Base-by-base conservation (phyloP, 2,888 invertebrate genomes). In the Subacronicta megacephala region DNA sequence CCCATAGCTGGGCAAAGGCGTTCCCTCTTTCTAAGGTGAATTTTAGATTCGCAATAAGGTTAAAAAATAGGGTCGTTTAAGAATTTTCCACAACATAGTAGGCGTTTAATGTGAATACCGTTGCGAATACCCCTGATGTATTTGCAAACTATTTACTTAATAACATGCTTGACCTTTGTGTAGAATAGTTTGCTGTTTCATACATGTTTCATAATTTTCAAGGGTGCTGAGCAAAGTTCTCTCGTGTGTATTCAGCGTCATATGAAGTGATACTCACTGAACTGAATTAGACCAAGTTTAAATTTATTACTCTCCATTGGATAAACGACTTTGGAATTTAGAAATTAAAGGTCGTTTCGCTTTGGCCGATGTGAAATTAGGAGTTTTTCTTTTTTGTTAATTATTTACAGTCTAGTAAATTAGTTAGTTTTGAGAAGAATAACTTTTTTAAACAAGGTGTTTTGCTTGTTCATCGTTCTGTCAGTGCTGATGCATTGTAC, bases 261-360 rank as follows among this genome's bases (percentile, higher is more conserved):
- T 60, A 61, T 70, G 60, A 52, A 77, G 65, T 53, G 64, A 31
- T 43, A 29, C 42, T 54, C 62, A 61, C 64, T 62, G n/a, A 29
- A 12, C n/a, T 69, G 44, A 65, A 46, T 52, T 58, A 55, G 12
- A 42, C 65, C 53, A 47, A 68, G 45, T 69, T 73, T 35, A 62
- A 72, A 71, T 79, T 73, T 80, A 77, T 75, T 62, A 53, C 66
- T 33, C 31, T 43, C 60, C 37, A 62, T 73, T 69, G 58, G 43
- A 64, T 57, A 62, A 54, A 43, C 52, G 50, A 49, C 67, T 60
- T 58, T 62, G 40, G 16, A 42, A 41, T 57, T 57, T 52, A 55
- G 16, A 37, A 29, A 44, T 6, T 53, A 56, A 42, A 70, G 62
- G 50, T 70, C 35, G 46, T 54, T 73, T 76, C 49, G 31, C 44